phyloP scores from a whole-genome alignment of 2,113 vertebrate species.

The Myiozetetes cayanensis region DNA sequence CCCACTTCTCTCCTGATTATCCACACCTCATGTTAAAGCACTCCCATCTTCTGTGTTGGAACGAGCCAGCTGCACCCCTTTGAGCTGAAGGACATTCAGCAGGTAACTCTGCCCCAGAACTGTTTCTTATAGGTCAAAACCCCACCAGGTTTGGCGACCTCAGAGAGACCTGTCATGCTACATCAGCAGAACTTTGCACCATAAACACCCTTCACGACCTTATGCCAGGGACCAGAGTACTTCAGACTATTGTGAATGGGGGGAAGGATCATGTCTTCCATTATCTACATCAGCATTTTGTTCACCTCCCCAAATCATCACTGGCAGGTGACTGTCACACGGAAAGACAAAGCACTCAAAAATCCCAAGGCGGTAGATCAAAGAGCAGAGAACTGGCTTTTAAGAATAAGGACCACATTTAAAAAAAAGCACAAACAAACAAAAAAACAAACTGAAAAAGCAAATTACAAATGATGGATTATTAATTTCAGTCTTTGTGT shows the following conservation, averaged over 20 bases:
- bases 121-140: background rate
- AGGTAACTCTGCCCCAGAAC: background rate
- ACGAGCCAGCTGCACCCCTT: background rate
- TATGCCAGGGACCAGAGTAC: background rate
- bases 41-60: background rate
- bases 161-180: background rate
- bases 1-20: background rate
- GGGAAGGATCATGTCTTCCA: background rate
- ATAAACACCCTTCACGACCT: background rate
- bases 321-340: background rate
- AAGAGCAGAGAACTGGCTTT: background rate
- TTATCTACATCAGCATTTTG: background rate
- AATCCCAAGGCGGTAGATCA: background rate
- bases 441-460: background rate
- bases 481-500: background rate
- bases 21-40: background rate
- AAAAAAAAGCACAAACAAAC: no score
- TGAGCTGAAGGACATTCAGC: background rate
- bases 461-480: background rate
- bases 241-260: background rate
- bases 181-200: background rate
- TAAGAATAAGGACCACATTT: background rate
- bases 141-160: background rate
- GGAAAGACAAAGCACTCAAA: background rate
- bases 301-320: background rate